These are phyloP conservation scores for Drosophila bocki DNA, from an alignment of 1,140 invertebrate genomes.

Conservation along the genomic window DNA sequence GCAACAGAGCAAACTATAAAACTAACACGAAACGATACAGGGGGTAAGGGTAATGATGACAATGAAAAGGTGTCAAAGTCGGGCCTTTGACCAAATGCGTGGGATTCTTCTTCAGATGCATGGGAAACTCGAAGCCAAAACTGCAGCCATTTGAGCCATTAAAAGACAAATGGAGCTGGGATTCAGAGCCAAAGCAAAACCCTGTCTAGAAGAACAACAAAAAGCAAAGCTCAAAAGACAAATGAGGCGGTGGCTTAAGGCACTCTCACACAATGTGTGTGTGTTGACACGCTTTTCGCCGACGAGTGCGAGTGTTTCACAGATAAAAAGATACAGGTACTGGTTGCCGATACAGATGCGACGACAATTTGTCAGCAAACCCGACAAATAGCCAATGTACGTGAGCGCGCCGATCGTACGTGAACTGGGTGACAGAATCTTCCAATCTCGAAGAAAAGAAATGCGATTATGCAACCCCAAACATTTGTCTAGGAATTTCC, in stretches of 20 bases:
- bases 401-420: conserved; percentile 64
- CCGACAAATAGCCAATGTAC: conserved; percentile 70
- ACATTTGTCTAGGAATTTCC: conserved; percentile 56
- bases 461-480: conserved; percentile 49
- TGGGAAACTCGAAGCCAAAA: conserved; percentile 1
- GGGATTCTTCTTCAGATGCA: conserved; percentile 48
- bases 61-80: conserved; percentile 67
- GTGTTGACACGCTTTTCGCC: conserved; percentile 76
- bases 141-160: conserved; percentile 64
- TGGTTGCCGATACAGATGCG: conserved; percentile 41
- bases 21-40: neutral
- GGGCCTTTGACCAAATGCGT: conserved; percentile 49
- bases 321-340: conserved; percentile 53
- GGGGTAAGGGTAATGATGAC: conserved; percentile 47
- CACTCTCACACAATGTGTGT: conserved; percentile 65
- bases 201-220: conserved; percentile 33
- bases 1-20: conserved; percentile 43
- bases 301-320: conserved; percentile 43
- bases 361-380: conserved; percentile 65
- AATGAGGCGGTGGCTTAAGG: conserved; percentile 65
- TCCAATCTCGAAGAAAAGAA: conserved; percentile 29
- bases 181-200: conserved; percentile 55
- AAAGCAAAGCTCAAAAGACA: conserved; percentile 66
- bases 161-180: conserved; percentile 69
- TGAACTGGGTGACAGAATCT: conserved; percentile 75